These are phyloP conservation scores for Anastrepha obliqua DNA, from an alignment of 1,140 invertebrate genomes.

Conservation along the genomic window DNA sequence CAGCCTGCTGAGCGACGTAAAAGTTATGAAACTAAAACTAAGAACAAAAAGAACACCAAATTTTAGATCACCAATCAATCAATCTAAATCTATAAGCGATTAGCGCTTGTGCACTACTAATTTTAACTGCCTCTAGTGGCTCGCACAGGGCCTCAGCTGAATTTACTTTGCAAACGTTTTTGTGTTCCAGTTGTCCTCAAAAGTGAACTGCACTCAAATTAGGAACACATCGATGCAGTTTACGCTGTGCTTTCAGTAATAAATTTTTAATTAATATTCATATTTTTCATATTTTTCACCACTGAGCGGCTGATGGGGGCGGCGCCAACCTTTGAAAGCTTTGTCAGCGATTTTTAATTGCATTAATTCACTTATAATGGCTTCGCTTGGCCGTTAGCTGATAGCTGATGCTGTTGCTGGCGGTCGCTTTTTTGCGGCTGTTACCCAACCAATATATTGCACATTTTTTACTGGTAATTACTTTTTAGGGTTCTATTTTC, in stretches of 20 bases:
- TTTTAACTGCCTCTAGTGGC: neutral
- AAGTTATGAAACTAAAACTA: no score
- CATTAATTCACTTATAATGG: slow-evolving; percentile 15
- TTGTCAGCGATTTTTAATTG: slow-evolving; percentile 36
- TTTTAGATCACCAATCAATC: neutral
- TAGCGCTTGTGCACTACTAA: neutral
- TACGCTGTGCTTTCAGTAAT: neutral
- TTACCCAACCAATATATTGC: neutral
- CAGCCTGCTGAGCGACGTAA: no score
- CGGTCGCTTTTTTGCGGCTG: neutral
- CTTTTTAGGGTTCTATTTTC: neutral
- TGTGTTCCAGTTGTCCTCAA: no score
- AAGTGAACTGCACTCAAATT: no score
- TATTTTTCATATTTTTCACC: neutral
- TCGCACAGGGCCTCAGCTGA: no score
- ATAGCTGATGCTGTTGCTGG: neutral
- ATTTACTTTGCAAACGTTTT: no score
- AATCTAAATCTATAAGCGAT: neutral
- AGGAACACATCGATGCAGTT: no score
- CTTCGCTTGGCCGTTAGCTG: neutral
- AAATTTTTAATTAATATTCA: slow-evolving; percentile 28
- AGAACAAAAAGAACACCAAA: no score
- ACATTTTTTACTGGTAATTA: neutral
- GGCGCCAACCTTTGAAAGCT: neutral
- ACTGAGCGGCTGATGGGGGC: neutral